These are phyloP conservation scores for Neoaliturus tenellus DNA, from an alignment of 2,888 invertebrate species.

Conservation along the genomic window DNA sequence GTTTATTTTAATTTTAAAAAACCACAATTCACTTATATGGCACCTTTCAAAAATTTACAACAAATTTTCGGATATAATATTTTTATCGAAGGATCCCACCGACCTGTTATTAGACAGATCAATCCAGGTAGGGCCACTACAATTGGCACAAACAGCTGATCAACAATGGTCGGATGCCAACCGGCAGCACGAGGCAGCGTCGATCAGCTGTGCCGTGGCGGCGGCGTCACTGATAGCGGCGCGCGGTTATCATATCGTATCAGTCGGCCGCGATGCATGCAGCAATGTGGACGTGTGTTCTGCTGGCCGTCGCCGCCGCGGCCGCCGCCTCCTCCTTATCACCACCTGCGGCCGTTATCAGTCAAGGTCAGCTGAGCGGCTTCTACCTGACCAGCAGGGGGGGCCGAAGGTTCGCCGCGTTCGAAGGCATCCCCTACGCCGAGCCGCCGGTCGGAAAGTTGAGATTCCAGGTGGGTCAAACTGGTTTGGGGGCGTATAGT, in stretches of 20 bases:
- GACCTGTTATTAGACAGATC: background rate
- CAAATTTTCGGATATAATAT: no score
- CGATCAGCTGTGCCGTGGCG: background rate
- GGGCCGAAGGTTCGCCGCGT: background rate
- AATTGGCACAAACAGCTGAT: background rate
- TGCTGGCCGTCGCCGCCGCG: background rate
- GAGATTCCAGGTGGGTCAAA: slow-evolving; percentile 14
- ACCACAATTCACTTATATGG: no score
- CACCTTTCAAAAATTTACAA: no score
- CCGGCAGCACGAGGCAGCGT: background rate
- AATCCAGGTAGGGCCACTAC: no score
- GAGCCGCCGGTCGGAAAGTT: background rate
- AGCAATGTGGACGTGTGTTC: background rate
- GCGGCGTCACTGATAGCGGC: background rate
- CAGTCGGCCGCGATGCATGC: slow-evolving; percentile 3
- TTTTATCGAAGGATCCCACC: no score
- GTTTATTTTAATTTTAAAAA: no score
- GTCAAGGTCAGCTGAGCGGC: slow-evolving; percentile 20
- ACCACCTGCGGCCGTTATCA: background rate
- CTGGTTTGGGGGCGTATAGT: no score
- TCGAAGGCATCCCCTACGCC: slow-evolving; percentile 18
- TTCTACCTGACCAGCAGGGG: background rate
- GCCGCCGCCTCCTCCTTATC: background rate
- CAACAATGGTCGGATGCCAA: slow-evolving; percentile 5
- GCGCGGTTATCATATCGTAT: background rate